These are phyloP conservation scores for Hippolais icterina DNA, from an alignment of 2,113 vertebrate species.

Conservation along the genomic window DNA sequence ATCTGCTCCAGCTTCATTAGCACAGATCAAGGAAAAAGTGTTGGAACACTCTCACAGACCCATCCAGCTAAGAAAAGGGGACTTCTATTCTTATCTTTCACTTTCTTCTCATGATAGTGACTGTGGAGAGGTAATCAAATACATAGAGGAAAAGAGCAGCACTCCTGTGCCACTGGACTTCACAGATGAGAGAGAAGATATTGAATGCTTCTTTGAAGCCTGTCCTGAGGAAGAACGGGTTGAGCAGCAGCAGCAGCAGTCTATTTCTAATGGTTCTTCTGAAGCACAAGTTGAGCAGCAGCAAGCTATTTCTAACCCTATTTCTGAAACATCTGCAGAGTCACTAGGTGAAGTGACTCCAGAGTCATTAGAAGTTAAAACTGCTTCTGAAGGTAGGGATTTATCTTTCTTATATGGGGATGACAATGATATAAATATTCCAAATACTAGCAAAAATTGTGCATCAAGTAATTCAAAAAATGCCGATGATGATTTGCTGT, in stretches of 20 bases:
- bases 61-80: conserved; percentile 89
- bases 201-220: conserved; percentile 87
- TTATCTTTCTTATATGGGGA: conserved; percentile 1
- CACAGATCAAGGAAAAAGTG: conserved; percentile 93
- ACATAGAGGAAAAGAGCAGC: conserved; percentile 83
- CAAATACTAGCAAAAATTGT: conserved; percentile 58
- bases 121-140: conserved; percentile 92
- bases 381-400: conserved; percentile 14
- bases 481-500: not conserved
- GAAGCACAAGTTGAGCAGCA: conserved; percentile 75
- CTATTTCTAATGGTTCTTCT: conserved; percentile 68
- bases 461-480: conserved; percentile 58
- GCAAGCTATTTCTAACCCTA: conserved; percentile 67
- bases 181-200: conserved; percentile 81
- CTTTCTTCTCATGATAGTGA: conserved; percentile 98
- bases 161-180: conserved; percentile 77
- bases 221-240: conserved; percentile 85
- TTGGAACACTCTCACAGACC: conserved; percentile 91
- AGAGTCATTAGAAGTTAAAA: not conserved
- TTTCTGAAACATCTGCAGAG: conserved; percentile 47
- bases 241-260: conserved; percentile 76
- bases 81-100: conserved; percentile 97
- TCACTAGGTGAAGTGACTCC: not conserved
- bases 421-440: not conserved
- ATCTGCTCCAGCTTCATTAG: conserved; percentile 76